Conservation (phyloP, 2,113 vertebrate species). For the Pogona vitticeps region DNA sequence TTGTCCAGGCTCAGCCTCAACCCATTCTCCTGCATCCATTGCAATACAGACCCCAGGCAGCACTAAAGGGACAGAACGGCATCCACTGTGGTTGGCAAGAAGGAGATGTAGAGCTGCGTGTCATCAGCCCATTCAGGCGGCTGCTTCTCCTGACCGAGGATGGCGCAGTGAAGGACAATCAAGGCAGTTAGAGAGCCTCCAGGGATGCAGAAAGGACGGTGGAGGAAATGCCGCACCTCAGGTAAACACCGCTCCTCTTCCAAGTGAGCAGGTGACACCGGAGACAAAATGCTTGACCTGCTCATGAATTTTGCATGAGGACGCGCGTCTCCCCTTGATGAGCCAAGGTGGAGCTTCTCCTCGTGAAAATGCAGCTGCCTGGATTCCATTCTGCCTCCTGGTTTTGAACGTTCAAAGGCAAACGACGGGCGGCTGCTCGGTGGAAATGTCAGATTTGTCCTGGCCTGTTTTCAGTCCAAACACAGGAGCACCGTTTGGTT, state of each 20-base stretch:
- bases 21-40: too few relatives aligned
- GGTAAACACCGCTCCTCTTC: not conserved
- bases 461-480: not conserved
- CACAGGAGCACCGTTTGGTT: accelerated
- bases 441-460: not conserved
- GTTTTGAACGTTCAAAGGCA: not conserved
- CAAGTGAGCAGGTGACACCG: not conserved
- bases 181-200: not conserved
- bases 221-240: not conserved
- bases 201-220: not conserved
- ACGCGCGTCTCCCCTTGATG: not conserved
- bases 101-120: too few relatives aligned
- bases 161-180: not conserved
- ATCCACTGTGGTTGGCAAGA: too few relatives aligned
- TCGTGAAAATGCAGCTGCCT: accelerated
- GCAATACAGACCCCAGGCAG: too few relatives aligned
- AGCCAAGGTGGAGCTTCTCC: not conserved
- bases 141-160: not conserved
- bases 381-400: accelerated
- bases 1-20: too few relatives aligned
- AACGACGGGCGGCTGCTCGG: not conserved
- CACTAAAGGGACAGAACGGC: too few relatives aligned
- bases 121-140: not conserved
- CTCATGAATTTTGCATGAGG: accelerated
- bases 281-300: not conserved